phyloP scores from a whole-genome alignment of 2,113 vertebrate genomes.

The Gymnogyps californianus region DNA sequence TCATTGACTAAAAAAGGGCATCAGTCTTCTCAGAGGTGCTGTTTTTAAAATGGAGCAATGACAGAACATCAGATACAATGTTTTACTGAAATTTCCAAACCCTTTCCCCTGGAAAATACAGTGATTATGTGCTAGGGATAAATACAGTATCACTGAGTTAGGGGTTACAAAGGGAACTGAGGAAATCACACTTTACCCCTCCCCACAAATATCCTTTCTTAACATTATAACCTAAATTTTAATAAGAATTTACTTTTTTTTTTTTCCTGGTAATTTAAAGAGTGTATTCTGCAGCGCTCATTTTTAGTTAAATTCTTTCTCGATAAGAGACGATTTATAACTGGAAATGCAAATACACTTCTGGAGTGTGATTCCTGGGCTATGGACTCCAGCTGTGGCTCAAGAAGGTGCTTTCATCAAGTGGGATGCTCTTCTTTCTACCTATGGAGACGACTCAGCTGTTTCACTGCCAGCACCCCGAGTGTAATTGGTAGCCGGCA shows the following conservation, averaged over 20 bases:
- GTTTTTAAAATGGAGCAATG: not conserved
- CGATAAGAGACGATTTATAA: not conserved
- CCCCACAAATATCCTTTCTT: not conserved
- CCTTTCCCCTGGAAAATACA: not conserved
- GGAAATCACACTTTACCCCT: not conserved
- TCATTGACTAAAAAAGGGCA: not conserved
- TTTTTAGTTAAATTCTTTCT: not conserved
- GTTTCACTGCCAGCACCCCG: not conserved
- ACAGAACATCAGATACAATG: not conserved
- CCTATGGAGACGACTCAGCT: not conserved
- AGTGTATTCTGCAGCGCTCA: not conserved
- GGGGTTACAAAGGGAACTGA: not conserved
- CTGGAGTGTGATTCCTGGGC: not conserved
- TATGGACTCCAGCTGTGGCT: not conserved
- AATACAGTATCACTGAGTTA: not conserved
- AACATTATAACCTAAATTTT: not conserved
- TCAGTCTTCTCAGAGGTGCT: not conserved
- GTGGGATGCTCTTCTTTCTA: not conserved
- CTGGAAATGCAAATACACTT: not conserved
- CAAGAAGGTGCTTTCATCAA: not conserved
- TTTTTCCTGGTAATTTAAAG: not conserved
- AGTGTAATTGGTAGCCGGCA: not conserved
- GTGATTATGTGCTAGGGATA: not conserved
- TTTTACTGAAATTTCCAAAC: not conserved
- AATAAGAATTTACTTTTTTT: not conserved